phyloP scores from a whole-genome alignment of 2,797 vertebrate species.

The Clarias laeviceps region DNA sequence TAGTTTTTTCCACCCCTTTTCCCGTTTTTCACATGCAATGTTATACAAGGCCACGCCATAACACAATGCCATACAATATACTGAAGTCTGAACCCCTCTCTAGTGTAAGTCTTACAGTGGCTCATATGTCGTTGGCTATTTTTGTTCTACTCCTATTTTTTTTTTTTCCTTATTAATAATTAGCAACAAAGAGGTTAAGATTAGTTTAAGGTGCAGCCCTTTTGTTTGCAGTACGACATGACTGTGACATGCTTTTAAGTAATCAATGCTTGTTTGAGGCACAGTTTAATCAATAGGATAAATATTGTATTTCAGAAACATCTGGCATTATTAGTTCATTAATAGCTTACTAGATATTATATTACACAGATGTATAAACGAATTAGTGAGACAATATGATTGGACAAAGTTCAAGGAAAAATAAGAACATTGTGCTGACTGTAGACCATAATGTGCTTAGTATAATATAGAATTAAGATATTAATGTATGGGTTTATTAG shows the following conservation, averaged over 20 bases:
- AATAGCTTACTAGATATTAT: slow-evolving; percentile 38
- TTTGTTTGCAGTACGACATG: slow-evolving; percentile 34
- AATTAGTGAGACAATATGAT: slow-evolving; percentile 45
- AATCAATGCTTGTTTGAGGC: slow-evolving; percentile 56
- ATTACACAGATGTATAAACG: slow-evolving; percentile 46
- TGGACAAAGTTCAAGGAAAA: slow-evolving; percentile 15
- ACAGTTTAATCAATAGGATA: slow-evolving; percentile 54
- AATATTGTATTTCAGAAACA: slow-evolving; percentile 55
- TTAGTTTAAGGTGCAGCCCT: slow-evolving; percentile 39
- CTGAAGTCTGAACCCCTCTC: not conserved
- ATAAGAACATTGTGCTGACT: slow-evolving; percentile 5
- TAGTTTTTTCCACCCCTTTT: not conserved
- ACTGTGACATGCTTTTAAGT: slow-evolving; percentile 55
- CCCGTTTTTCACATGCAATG: not conserved
- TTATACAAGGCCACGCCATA: not conserved
- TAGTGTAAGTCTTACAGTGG: not conserved
- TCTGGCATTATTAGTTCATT: slow-evolving; percentile 51
- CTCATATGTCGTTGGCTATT: slow-evolving; percentile 12
- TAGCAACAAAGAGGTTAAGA: slow-evolving; percentile 8
- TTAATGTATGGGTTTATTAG: not conserved
- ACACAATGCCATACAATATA: not conserved
- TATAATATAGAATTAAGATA: not conserved
- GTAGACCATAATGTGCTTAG: not conserved
- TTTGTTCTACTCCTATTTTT: not conserved
- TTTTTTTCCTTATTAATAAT: slow-evolving; percentile 22